Percentiles rank a stretch among this genome's conserved stretches.
phyloP scores from a whole-genome alignment of 2,888 invertebrate species.

The Caenorhabditis plicata region DNA sequence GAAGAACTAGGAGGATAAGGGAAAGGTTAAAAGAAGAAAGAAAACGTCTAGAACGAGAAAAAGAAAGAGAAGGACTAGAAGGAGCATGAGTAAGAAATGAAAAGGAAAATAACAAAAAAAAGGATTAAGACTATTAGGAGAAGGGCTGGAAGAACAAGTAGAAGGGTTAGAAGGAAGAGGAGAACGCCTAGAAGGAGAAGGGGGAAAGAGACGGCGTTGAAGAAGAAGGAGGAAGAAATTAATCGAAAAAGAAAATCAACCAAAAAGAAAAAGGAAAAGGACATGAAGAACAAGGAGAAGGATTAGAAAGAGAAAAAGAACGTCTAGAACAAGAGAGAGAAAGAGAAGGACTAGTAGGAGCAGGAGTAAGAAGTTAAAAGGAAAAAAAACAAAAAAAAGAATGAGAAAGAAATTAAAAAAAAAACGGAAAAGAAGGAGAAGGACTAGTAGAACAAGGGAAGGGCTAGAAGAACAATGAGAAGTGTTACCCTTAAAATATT shows the following conservation, averaged over 20 bases:
- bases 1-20: slow-evolving; percentile 3
- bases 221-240: not conserved
- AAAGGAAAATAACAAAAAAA: slow-evolving; percentile 9
- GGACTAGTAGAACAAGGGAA: not conserved
- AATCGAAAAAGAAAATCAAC: slow-evolving; percentile 2
- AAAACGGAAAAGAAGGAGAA: not conserved
- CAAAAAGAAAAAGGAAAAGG: not conserved
- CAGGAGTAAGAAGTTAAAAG: not conserved
- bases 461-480: too few species aligned
- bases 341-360: not conserved
- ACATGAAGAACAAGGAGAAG: not conserved
- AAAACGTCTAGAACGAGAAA: slow-evolving; percentile 14
- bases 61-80: slow-evolving; percentile 1
- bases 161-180: slow-evolving; percentile 5
- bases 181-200: not conserved
- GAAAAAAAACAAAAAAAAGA: not conserved
- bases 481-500: too few species aligned
- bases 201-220: not conserved
- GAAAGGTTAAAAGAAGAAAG: not conserved
- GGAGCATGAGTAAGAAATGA: not conserved
- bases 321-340: not conserved
- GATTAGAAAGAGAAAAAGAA: slow-evolving; percentile 1
- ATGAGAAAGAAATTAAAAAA: not conserved
- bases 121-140: too few species aligned
- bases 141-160: too few species aligned